Evolutionary conservation across 2,113 vertebrate species (phyloP).

Genomic region (Lipophrys pholis): DNA sequence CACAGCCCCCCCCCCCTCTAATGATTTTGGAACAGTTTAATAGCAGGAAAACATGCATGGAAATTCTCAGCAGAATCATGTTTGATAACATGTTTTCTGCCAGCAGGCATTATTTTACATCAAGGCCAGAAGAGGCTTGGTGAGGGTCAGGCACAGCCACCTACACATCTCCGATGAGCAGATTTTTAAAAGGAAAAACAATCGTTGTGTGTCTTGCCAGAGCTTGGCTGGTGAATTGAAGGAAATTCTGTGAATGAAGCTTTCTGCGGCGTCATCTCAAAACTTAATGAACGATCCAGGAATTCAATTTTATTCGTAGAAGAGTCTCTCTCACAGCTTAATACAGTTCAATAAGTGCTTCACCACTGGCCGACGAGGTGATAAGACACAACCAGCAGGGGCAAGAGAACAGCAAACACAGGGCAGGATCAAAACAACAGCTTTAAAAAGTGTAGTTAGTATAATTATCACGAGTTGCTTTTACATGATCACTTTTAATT

Average conservation of each 20-base stretch:
- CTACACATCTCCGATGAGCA: slow-evolving; percentile 20
- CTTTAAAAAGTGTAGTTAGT: too few relatives aligned
- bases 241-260: slow-evolving; percentile 12
- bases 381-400: too few relatives aligned
- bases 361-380: too few relatives aligned
- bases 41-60: slow-evolving; percentile 12
- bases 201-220: slow-evolving; percentile 2
- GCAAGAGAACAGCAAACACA: too few relatives aligned
- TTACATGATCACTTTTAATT: too few relatives aligned
- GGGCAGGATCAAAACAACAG: too few relatives aligned
- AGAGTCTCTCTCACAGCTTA: too few relatives aligned
- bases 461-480: too few relatives aligned
- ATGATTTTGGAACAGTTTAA: slow-evolving; percentile 42
- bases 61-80: slow-evolving; percentile 24
- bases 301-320: too few relatives aligned
- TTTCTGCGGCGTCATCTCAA: not conserved
- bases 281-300: too few relatives aligned
- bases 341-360: too few relatives aligned
- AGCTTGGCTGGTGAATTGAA: slow-evolving; percentile 13
- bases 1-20: slow-evolving; percentile 19
- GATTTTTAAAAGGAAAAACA: not conserved
- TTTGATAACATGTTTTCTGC: slow-evolving; percentile 39
- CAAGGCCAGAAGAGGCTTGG: slow-evolving; percentile 23
- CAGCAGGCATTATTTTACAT: slow-evolving; percentile 37
- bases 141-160: slow-evolving; percentile 31